phyloP scores from a whole-genome alignment of 2,797 vertebrate species.

The Centroberyx gerrardi region DNA sequence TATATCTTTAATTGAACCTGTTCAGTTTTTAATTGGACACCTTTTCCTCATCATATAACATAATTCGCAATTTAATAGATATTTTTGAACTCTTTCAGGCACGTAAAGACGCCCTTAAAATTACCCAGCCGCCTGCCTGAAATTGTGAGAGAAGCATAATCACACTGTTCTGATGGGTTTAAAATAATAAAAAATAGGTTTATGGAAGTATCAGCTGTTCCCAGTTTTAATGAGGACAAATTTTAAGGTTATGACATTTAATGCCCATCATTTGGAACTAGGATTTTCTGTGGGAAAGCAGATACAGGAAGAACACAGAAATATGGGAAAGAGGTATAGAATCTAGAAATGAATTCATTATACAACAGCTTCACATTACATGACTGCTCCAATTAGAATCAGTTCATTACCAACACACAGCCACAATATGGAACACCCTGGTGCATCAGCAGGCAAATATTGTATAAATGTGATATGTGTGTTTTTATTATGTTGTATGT shows the following conservation, averaged over 20 bases:
- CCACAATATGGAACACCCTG: background rate
- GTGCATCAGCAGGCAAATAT: background rate
- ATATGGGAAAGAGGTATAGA: background rate
- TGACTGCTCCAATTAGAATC: conserved; percentile 9
- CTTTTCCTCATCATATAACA: conserved; percentile 70
- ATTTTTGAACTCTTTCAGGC: conserved; percentile 69
- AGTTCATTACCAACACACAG: conserved; percentile 3
- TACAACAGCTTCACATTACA: background rate
- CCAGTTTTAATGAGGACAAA: conserved; percentile 56
- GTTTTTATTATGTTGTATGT: no score
- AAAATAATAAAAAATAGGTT: conserved; percentile 31
- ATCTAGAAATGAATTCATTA: conserved; percentile 4
- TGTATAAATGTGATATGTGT: background rate
- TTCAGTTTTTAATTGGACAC: conserved; percentile 78
- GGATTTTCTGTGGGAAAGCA: background rate
- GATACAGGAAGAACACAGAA: background rate
- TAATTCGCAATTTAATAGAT: conserved; percentile 74
- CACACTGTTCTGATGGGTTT: conserved; percentile 27
- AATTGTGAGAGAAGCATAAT: conserved; percentile 45
- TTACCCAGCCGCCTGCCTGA: conserved; percentile 23
- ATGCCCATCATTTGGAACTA: conserved; percentile 28
- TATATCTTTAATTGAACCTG: conserved; percentile 81
- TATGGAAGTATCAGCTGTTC: conserved; percentile 33
- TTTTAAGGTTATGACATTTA: conserved; percentile 28
- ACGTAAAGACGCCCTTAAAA: conserved; percentile 52